Conservation (phyloP, 2,113 vertebrate genomes). For the Aepyceros melampus region DNA sequence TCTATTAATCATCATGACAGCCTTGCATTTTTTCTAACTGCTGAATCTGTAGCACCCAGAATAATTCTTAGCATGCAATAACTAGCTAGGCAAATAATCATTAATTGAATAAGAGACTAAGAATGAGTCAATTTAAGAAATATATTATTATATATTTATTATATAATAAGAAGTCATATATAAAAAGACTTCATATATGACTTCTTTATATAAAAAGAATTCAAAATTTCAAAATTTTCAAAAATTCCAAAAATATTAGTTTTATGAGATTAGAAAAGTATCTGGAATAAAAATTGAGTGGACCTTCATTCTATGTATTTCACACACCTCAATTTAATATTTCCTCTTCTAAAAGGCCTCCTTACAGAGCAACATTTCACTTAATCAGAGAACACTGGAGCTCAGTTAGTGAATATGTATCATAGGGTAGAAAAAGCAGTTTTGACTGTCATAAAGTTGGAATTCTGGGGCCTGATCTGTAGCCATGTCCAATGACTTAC, state of each 20-base stretch:
- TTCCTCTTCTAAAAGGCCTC: background rate
- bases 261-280: background rate
- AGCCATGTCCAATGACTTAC: background rate
- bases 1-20: background rate
- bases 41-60: background rate
- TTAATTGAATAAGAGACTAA: too few relatives aligned
- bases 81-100: background rate
- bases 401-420: background rate
- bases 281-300: background rate
- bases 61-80: background rate
- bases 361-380: background rate
- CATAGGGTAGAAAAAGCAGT: background rate
- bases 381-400: background rate
- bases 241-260: background rate
- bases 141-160: background rate
- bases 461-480: background rate
- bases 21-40: background rate
- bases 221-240: too few relatives aligned
- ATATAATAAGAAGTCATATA: too few relatives aligned
- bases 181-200: too few relatives aligned
- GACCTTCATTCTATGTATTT: background rate
- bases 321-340: background rate
- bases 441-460: accelerated
- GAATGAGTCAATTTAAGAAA: background rate
- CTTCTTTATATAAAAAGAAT: too few relatives aligned